These are phyloP conservation scores for Drosophila macrospina DNA, from an alignment of 2,888 invertebrate species.

Conservation along the genomic window DNA sequence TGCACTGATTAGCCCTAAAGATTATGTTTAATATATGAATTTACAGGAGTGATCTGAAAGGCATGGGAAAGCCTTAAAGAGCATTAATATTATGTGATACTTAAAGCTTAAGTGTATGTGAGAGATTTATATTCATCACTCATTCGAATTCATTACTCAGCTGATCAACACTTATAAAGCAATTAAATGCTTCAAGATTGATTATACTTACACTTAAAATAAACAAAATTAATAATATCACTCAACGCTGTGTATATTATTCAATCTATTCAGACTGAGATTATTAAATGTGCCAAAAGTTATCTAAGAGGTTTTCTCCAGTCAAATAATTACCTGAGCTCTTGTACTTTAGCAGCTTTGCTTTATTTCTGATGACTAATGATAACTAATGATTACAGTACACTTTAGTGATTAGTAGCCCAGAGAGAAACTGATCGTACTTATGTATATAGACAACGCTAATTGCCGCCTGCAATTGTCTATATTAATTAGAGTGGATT, in stretches of 20 bases:
- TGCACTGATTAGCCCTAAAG: background rate
- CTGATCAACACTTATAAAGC: background rate
- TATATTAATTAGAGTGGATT: conserved; percentile 15
- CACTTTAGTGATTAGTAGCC: background rate
- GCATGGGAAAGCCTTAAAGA: background rate
- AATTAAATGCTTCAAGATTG: no score
- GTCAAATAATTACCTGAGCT: background rate
- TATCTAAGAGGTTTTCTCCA: background rate
- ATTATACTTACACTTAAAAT: no score
- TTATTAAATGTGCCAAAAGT: no score
- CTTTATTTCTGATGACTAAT: background rate
- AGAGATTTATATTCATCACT: background rate
- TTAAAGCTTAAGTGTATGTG: background rate
- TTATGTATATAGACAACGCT: background rate
- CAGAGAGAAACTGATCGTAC: background rate
- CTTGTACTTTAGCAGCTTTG: background rate
- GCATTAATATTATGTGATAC: background rate
- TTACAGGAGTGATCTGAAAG: background rate
- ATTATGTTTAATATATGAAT: background rate
- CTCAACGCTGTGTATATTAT: no score
- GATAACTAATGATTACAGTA: background rate
- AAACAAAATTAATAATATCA: no score
- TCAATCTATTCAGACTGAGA: no score
- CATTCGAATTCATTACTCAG: background rate
- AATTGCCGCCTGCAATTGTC: conserved; percentile 17